phyloP scores from a whole-genome alignment of 2,797 vertebrate species.

The Hapalemur alaotrensis region DNA sequence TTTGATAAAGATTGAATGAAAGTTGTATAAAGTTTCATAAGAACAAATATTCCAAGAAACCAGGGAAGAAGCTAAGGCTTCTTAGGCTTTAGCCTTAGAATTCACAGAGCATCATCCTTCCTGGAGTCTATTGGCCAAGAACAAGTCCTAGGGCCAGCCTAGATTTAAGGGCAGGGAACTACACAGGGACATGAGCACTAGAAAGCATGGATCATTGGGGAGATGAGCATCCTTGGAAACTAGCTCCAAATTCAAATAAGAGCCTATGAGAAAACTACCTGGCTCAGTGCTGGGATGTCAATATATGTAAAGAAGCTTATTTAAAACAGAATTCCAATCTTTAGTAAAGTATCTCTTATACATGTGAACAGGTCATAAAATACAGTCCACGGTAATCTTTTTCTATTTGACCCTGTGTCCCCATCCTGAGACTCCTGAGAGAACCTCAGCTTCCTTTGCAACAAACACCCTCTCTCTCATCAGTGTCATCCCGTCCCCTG shows the following conservation, averaged over 20 bases:
- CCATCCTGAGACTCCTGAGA: background rate
- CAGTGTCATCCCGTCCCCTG: rapidly evolving
- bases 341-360: background rate
- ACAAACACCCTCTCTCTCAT: background rate
- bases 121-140: background rate
- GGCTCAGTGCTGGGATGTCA: background rate
- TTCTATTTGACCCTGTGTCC: background rate
- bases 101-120: background rate
- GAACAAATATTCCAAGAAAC: background rate
- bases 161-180: background rate
- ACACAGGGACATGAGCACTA: rapidly evolving
- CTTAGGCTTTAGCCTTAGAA: background rate
- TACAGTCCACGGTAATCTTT: background rate
- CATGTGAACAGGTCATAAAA: background rate
- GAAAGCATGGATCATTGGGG: background rate
- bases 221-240: background rate
- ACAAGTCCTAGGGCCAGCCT: background rate
- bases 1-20: background rate
- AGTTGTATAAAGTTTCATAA: background rate
- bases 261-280: background rate
- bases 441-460: background rate
- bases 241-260: background rate
- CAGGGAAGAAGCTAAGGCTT: background rate
- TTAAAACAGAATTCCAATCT: background rate
- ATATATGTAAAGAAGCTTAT: background rate